A percentile compares a stretch with the other conserved stretches of the same genome.
Conservation (phyloP, 2,113 vertebrate species). For the Tringa solitaria region DNA sequence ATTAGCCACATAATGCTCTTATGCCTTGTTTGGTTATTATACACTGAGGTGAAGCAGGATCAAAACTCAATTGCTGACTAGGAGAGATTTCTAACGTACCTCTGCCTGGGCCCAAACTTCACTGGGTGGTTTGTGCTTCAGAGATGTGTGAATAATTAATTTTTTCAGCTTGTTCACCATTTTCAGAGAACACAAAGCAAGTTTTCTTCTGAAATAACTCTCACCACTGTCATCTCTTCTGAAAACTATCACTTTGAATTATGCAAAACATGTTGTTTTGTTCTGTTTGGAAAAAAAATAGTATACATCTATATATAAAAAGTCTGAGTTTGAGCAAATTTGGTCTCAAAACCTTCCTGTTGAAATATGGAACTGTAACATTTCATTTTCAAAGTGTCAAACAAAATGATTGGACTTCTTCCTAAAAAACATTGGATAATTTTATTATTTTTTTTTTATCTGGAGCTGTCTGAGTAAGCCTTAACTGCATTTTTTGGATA, state of each 20-base stretch:
- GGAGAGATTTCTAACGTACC: background rate
- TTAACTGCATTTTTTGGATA: background rate
- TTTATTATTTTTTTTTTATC: background rate
- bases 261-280: constrained; percentile 35
- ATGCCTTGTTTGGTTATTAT: background rate
- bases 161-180: constrained; percentile 34
- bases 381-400: constrained; percentile 25
- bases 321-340: background rate
- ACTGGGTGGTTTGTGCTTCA: background rate
- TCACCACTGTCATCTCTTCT: constrained; percentile 30
- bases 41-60: background rate
- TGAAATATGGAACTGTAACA: constrained; percentile 17
- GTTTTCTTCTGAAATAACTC: constrained; percentile 36
- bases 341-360: background rate
- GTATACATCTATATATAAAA: constrained; percentile 27
- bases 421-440: background rate
- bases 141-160: constrained; percentile 41
- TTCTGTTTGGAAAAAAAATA: constrained; percentile 17
- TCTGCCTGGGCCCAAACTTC: background rate
- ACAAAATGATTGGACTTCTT: background rate
- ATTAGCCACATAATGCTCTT: background rate
- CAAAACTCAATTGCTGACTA: background rate
- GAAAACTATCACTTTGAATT: constrained; percentile 47
- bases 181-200: constrained; percentile 25
- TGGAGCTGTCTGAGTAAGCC: background rate